phyloP scores from a whole-genome alignment of 2,888 invertebrate species.

The Andrena haemorrhoa region DNA sequence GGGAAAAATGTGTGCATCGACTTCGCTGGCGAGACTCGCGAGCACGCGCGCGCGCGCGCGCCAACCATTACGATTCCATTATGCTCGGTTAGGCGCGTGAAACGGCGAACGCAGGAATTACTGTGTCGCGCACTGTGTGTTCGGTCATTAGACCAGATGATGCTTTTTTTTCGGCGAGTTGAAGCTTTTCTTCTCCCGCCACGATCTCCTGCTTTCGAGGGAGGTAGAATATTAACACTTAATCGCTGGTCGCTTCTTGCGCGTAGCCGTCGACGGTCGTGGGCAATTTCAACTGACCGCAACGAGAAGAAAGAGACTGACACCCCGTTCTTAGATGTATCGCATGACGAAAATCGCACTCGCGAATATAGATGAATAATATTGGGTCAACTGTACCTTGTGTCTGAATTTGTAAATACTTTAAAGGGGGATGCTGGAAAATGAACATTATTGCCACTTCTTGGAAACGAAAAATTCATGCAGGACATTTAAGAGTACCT shows the following conservation, averaged over 20 bases:
- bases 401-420: too few species aligned
- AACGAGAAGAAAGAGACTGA: too few species aligned
- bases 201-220: not conserved
- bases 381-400: too few species aligned
- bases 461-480: too few species aligned
- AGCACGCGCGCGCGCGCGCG: conserved; percentile 34
- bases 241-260: not conserved
- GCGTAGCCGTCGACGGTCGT: not conserved
- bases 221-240: not conserved
- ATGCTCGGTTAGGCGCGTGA: conserved; percentile 54
- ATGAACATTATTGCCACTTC: too few species aligned
- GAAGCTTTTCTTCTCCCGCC: not conserved
- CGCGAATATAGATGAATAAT: too few species aligned
- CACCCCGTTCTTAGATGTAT: too few species aligned
- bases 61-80: conserved; percentile 49
- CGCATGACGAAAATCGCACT: too few species aligned
- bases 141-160: conserved; percentile 39
- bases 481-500: too few species aligned
- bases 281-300: too few species aligned
- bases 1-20: conserved; percentile 62
- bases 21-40: conserved; percentile 26
- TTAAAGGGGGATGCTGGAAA: too few species aligned
- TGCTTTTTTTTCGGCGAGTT: conserved; percentile 3
- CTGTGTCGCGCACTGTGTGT: conserved; percentile 26
- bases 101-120: conserved; percentile 40